phyloP scores from a whole-genome alignment of 23 tunicate genomes.

The Trididemnum clinides region DNA sequence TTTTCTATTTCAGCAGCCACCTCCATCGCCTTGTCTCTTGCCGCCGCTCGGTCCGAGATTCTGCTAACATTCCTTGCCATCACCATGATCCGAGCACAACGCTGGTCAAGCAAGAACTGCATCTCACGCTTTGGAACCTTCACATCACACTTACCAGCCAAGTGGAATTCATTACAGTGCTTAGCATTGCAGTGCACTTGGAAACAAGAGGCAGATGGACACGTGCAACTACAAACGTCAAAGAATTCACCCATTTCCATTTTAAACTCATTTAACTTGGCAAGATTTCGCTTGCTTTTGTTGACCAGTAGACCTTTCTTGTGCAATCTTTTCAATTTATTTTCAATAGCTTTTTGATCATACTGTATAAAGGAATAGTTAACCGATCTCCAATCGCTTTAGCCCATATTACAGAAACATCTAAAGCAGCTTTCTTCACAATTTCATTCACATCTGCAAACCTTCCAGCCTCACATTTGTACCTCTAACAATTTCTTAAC shows the following conservation, averaged over 20 bases:
- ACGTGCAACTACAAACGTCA: background rate
- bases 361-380: background rate
- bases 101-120: background rate
- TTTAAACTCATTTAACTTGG: background rate
- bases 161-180: background rate
- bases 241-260: background rate
- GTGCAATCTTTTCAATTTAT: background rate
- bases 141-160: background rate
- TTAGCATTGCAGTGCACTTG: background rate
- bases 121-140: background rate
- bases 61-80: background rate
- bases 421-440: background rate
- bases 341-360: background rate
- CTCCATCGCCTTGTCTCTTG: background rate
- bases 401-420: background rate
- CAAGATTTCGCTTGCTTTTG: background rate
- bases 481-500: background rate
- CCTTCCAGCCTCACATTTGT: background rate
- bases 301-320: background rate
- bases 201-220: background rate
- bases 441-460: background rate
- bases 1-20: background rate
- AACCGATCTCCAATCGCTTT: background rate
- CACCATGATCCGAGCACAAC: background rate
- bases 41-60: background rate